Evolutionary conservation across 2,113 vertebrate genomes (phyloP), one percentile per base, ranked within the genome.

Genomic region (Talpa occidentalis): DNA sequence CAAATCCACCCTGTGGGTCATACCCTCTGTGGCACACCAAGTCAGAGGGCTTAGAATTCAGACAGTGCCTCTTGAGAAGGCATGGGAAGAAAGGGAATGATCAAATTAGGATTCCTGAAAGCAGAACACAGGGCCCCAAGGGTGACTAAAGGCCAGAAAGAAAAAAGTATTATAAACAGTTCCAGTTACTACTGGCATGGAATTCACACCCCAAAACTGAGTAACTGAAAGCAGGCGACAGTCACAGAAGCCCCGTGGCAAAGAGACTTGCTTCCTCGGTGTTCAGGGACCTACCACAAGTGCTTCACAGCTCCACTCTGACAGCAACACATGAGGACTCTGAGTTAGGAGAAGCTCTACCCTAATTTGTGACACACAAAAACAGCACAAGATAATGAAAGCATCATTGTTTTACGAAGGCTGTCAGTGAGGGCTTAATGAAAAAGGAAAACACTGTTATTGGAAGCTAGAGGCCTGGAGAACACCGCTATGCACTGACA

Each of bases 11-110:
- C 52, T 80, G n/a, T 67, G 42, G 17, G 54, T 73, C 22, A 54
- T 32, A 88, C 2, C 40, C 72, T 66, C 77, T 44, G 40, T 35
- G 54, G 4, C n/a, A 66, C 15, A 62, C 37, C 19, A 74, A 47
- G 40, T 64, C 56, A 83, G 72, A 56, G 30, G 49, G 16, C 62
- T 64, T n/a, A 6, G 47, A 59, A 52, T 66, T 90, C 90, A 66
- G 56, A 76, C 1, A 5, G 6, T 0, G 4, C 52, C 52, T 86
- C 73, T 70, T 17, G 3, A 77, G 44, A 5, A 16, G n/a, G 24
- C 15, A 19, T 2, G 1, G 0, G 2, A 7, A 3, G 2, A 10
- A 32, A 4, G 16, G 8, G 5, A 10, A 15, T 37, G 42, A 30
- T 40, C 1, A 12, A 5, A 67, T 62, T 17, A 69, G 47, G 64